These are phyloP conservation scores for Pyrrhosoma nymphula DNA, from an alignment of 2,888 invertebrate species.

Conservation along the genomic window DNA sequence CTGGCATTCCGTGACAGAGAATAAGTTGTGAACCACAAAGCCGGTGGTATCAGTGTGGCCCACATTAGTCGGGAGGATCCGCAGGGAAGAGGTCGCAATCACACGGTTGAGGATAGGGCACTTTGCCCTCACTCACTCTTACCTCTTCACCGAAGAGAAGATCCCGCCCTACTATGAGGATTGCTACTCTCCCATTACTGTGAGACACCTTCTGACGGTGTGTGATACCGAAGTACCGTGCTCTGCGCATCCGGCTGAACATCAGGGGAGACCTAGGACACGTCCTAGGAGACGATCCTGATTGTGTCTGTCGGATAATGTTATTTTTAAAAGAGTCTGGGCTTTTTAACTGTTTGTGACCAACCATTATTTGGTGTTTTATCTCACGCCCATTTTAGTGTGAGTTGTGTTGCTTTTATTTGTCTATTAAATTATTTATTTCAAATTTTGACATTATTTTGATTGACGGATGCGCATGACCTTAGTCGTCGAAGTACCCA, in stretches of 20 bases:
- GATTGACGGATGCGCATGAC: neutral
- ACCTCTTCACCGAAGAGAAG: slow-evolving; percentile 27
- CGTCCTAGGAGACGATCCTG: neutral
- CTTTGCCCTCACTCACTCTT: neutral
- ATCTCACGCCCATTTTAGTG: neutral
- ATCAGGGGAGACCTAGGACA: neutral
- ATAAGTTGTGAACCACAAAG: neutral
- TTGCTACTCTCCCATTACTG: neutral
- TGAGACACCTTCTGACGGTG: neutral
- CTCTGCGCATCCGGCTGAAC: neutral
- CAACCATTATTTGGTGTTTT: neutral
- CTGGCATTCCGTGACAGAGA: neutral
- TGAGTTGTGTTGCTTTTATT: no score
- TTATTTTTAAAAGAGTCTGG: neutral
- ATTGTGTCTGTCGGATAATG: neutral
- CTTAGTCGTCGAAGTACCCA: neutral
- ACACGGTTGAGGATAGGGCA: neutral
- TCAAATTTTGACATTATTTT: neutral
- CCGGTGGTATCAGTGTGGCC: neutral
- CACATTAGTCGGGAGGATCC: neutral
- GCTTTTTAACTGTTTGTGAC: no score
- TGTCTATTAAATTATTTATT: neutral
- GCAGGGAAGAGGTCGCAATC: neutral
- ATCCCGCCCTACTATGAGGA: neutral
- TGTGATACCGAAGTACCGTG: neutral